A percentile compares a stretch with the other conserved stretches of the same genome.
Evolutionary conservation across 2,888 invertebrate genomes (phyloP).

Genomic region (Muscina levida): DNA sequence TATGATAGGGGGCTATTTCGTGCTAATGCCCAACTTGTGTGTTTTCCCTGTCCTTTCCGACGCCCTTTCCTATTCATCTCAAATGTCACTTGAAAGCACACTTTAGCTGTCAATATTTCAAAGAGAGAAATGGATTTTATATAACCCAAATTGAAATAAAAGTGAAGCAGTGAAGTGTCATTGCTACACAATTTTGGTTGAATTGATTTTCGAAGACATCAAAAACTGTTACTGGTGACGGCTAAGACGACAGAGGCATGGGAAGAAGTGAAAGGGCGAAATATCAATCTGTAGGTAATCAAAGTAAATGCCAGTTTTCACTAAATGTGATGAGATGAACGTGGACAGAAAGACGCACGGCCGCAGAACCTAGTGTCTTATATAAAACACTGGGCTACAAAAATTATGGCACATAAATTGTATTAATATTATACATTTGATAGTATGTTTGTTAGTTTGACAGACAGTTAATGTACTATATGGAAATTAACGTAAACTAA

Average conservation of each 20-base stretch:
- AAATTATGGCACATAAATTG: constrained; percentile 46
- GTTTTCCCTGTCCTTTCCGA: neutral
- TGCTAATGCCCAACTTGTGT: constrained; percentile 12
- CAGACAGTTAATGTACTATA: too few relatives aligned
- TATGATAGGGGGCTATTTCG: neutral
- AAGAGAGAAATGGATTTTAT: constrained; percentile 46
- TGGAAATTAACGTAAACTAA: too few relatives aligned
- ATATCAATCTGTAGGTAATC: constrained; percentile 54
- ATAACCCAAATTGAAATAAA: constrained; percentile 26
- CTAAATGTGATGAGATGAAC: constrained; percentile 55
- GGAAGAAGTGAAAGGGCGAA: neutral
- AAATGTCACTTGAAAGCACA: constrained; percentile 60
- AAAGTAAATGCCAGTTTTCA: constrained; percentile 61
- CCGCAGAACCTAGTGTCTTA: neutral
- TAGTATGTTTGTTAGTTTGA: too few relatives aligned
- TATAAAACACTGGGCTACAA: constrained; percentile 36
- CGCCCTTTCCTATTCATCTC: constrained; percentile 36
- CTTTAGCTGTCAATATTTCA: constrained; percentile 65
- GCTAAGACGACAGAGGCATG: neutral
- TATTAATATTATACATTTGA: too few relatives aligned
- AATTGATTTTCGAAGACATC: constrained; percentile 52
- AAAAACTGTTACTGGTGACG: constrained; percentile 52
- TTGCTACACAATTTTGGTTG: constrained; percentile 46
- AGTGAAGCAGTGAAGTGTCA: constrained; percentile 52
- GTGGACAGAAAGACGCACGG: constrained; percentile 13